Conservation (phyloP, 2,113 vertebrate genomes). For the Tricholaema leucomelas region DNA sequence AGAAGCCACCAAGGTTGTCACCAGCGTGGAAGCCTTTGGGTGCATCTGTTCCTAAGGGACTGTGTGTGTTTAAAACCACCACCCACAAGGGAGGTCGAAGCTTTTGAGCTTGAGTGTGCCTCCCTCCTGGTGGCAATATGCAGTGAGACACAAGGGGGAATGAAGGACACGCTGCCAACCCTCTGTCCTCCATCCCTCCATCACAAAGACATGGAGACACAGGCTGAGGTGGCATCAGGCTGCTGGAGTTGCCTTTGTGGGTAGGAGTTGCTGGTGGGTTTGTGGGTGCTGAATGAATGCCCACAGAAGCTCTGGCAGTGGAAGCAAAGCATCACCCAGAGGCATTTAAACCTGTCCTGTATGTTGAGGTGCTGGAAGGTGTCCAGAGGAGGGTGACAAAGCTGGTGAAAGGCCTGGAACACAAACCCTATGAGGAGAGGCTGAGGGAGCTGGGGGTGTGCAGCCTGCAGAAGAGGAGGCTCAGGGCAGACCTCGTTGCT, state of each 20-base stretch:
- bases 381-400: too few relatives aligned
- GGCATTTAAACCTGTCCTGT: neutral
- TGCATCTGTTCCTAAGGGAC: neutral
- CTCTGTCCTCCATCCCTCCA: neutral
- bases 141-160: rapidly evolving
- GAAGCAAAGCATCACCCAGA: neutral
- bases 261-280: neutral
- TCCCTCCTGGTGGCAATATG: neutral
- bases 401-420: too few relatives aligned
- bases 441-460: too few relatives aligned
- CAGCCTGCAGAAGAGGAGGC: too few relatives aligned
- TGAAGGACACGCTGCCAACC: neutral
- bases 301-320: rapidly evolving
- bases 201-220: neutral
- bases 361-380: too few relatives aligned
- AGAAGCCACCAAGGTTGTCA: neutral
- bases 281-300: neutral
- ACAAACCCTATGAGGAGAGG: too few relatives aligned
- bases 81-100: neutral
- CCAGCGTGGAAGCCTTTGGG: neutral
- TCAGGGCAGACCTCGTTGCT: too few relatives aligned
- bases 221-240: rapidly evolving
- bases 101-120: neutral
- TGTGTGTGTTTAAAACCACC: neutral
- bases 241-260: neutral